Conservation (phyloP, 2,888 invertebrate species). For the Sthenelais limicola region DNA sequence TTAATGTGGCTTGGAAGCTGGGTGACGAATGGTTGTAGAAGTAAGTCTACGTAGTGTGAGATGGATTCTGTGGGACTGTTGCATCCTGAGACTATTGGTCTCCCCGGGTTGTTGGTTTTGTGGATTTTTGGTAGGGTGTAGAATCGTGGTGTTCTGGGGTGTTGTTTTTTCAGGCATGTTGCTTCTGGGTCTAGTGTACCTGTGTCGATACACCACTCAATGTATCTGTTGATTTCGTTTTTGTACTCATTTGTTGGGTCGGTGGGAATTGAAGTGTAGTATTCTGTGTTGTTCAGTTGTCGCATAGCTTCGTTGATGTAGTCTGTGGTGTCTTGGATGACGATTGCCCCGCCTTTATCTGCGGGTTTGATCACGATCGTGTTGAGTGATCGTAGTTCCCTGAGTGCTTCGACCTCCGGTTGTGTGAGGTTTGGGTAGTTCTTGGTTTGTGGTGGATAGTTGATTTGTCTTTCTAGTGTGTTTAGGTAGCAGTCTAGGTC, state of each 20-base stretch:
- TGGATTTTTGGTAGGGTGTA: slow-evolving; percentile 13
- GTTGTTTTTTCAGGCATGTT: background rate
- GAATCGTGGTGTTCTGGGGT: background rate
- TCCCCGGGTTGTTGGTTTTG: background rate
- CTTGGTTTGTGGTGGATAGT: background rate
- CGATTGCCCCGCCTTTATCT: slow-evolving; percentile 21
- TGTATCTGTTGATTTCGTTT: background rate
- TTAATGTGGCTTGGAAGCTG: background rate
- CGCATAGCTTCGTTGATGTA: background rate
- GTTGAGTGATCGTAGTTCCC: background rate
- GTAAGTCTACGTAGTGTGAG: background rate
- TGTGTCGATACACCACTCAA: background rate
- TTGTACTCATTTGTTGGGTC: background rate
- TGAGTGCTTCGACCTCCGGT: background rate
- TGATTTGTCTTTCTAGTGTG: background rate
- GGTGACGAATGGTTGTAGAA: background rate
- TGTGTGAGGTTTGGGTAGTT: background rate
- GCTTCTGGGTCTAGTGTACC: background rate
- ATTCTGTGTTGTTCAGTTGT: background rate
- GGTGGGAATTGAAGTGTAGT: background rate
- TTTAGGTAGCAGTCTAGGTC: background rate
- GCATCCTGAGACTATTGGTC: slow-evolving; percentile 11
- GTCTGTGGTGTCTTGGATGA: background rate
- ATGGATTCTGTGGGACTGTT: background rate
- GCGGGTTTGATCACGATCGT: background rate